Percentiles rank a stretch among this genome's conserved stretches.
Evolutionary conservation across 1,140 invertebrate genomes (phyloP).

Genomic region (Agrilus planipennis): DNA sequence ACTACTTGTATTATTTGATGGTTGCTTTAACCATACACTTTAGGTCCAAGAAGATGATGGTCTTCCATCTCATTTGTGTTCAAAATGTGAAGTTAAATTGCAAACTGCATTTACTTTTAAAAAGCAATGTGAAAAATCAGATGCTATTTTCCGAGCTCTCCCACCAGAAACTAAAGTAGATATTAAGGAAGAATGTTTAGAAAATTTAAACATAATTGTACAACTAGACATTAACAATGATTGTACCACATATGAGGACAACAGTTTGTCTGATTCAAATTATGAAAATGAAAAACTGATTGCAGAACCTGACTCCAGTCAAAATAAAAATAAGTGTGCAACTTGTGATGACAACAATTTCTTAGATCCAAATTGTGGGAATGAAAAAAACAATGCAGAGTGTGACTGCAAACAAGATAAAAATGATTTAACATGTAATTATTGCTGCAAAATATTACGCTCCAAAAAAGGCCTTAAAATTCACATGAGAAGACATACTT

Average conservation of each 20-base stretch:
- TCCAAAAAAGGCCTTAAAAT: slow-evolving; percentile 23
- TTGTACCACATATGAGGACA: too few relatives aligned
- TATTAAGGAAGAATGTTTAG: slow-evolving; percentile 19
- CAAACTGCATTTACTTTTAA: slow-evolving; percentile 34
- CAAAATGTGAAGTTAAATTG: slow-evolving; percentile 31
- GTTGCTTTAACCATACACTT: slow-evolving; percentile 13
- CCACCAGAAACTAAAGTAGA: slow-evolving; percentile 7
- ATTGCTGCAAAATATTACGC: slow-evolving; percentile 23
- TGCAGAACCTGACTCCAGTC: too few relatives aligned
- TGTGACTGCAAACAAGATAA: slow-evolving; percentile 12
- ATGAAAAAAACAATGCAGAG: slow-evolving; percentile 16
- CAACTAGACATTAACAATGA: slow-evolving; percentile 24
- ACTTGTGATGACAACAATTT: slow-evolving; percentile 21
- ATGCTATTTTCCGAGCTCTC: slow-evolving; percentile 39
- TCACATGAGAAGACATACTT: slow-evolving; percentile 29
- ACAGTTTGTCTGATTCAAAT: too few relatives aligned
- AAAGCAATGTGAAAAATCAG: slow-evolving; percentile 34
- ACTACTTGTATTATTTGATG: slow-evolving; percentile 3
- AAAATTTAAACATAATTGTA: slow-evolving; percentile 27
- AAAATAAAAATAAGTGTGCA: too few relatives aligned
- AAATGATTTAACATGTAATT: slow-evolving; percentile 18
- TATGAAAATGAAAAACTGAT: too few relatives aligned
- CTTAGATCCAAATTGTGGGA: slow-evolving; percentile 13
- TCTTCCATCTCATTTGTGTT: slow-evolving; percentile 31
- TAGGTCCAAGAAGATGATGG: slow-evolving; percentile 33